These are phyloP conservation scores for Deilephila porcellus DNA, from an alignment of 2,888 invertebrate species.

Conservation along the genomic window DNA sequence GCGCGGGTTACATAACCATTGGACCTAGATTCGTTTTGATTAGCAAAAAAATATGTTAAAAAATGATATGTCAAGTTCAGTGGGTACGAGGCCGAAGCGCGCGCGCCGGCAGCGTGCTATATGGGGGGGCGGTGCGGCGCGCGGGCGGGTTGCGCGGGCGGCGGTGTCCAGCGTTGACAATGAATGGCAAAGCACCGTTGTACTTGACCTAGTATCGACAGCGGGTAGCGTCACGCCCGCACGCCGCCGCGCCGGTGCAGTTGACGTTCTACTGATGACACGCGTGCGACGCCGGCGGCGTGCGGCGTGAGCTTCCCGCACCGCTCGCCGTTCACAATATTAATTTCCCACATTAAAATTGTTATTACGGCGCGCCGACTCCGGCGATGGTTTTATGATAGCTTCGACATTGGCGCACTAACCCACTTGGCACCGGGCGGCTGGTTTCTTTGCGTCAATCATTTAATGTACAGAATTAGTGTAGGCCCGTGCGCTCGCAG, in stretches of 20 bases:
- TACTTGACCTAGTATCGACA: slow-evolving; percentile 82
- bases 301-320: slow-evolving; percentile 50
- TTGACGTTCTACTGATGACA: slow-evolving; percentile 67
- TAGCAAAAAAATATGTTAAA: slow-evolving; percentile 69
- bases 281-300: slow-evolving; percentile 52
- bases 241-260: slow-evolving; percentile 61
- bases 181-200: slow-evolving; percentile 84
- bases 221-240: slow-evolving; percentile 72
- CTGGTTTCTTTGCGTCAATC: slow-evolving; percentile 71
- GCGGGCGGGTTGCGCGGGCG: slow-evolving; percentile 36
- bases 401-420: slow-evolving; percentile 78
- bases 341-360: slow-evolving; percentile 57
- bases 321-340: slow-evolving; percentile 33
- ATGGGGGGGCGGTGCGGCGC: slow-evolving; percentile 44
- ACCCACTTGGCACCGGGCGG: slow-evolving; percentile 74
- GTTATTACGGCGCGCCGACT: slow-evolving; percentile 55
- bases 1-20: slow-evolving; percentile 44
- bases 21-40: slow-evolving; percentile 51
- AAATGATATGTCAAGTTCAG: slow-evolving; percentile 81
- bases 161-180: slow-evolving; percentile 65
- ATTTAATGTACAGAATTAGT: slow-evolving; percentile 55
- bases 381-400: slow-evolving; percentile 64
- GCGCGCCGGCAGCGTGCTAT: slow-evolving; percentile 49
- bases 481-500: slow-evolving; percentile 2
- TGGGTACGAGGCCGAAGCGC: slow-evolving; percentile 71